Conservation (phyloP, 2,113 vertebrate species). For the Diadophis punctatus region DNA sequence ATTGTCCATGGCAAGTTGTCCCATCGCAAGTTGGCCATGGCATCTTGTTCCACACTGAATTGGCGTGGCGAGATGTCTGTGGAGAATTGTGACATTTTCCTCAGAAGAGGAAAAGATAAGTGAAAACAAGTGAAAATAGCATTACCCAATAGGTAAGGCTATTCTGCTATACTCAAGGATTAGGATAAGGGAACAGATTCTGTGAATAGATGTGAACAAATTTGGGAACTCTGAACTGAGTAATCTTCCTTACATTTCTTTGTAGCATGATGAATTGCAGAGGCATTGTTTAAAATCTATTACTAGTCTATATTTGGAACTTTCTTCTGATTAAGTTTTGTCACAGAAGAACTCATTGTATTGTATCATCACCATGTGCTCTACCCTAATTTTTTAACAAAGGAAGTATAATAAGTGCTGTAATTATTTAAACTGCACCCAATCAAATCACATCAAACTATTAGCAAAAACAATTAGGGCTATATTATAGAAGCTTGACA, state of each 20-base stretch:
- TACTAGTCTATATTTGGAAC: slow-evolving; percentile 26
- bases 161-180: background rate
- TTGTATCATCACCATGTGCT: background rate
- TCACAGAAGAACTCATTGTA: slow-evolving; percentile 36
- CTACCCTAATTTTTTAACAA: slow-evolving; percentile 36
- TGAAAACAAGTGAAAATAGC: background rate
- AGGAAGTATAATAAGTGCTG: background rate
- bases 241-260: background rate
- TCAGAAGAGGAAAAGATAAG: background rate
- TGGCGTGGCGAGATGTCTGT: background rate
- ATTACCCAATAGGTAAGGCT: background rate
- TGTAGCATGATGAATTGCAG: slow-evolving; percentile 7
- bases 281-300: slow-evolving; percentile 21
- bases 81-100: background rate
- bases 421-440: slow-evolving; percentile 38
- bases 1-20: background rate
- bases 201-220: background rate
- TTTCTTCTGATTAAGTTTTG: slow-evolving; percentile 24
- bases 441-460: slow-evolving; percentile 31
- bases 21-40: background rate
- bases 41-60: background rate
- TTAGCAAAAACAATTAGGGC: slow-evolving; percentile 42
- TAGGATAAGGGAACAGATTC: background rate
- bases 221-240: background rate
- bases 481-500: slow-evolving; percentile 27